These are phyloP conservation scores for Turnix velox DNA, from an alignment of 2,113 vertebrate species.

Conservation along the genomic window DNA sequence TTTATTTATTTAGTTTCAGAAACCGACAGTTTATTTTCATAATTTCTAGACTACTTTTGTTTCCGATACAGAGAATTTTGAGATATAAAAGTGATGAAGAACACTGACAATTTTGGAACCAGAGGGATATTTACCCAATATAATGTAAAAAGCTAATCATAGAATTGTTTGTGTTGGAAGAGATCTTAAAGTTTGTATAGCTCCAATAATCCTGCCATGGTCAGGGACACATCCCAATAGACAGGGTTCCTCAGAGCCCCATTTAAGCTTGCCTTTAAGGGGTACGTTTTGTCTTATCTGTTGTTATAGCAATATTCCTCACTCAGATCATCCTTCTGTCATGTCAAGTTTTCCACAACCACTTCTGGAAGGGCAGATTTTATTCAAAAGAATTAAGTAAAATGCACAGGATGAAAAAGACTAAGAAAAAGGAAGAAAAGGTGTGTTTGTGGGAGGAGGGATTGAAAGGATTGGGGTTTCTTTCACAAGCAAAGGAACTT, in stretches of 20 bases:
- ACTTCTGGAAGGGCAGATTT: neutral
- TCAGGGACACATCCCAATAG: neutral
- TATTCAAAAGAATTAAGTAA: neutral
- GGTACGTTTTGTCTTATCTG: neutral
- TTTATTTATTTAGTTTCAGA: neutral
- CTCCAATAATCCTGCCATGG: neutral
- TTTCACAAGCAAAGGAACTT: neutral
- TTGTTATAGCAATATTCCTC: neutral
- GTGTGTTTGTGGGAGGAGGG: neutral
- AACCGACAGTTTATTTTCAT: neutral
- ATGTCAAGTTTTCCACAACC: neutral
- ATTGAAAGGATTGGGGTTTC: neutral
- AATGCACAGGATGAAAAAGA: neutral
- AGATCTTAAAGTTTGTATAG: neutral
- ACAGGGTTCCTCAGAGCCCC: neutral
- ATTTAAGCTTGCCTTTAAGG: neutral
- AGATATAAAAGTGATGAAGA: neutral
- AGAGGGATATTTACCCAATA: neutral
- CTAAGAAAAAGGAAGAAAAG: neutral
- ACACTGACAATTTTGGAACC: neutral
- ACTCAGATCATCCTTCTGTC: neutral
- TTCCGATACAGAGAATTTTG: neutral
- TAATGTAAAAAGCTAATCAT: neutral
- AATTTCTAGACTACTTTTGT: neutral
- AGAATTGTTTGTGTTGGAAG: neutral